Base-by-base conservation (phyloP, 2,888 invertebrate species). In the Xanthorhoe spadicearia region DNA sequence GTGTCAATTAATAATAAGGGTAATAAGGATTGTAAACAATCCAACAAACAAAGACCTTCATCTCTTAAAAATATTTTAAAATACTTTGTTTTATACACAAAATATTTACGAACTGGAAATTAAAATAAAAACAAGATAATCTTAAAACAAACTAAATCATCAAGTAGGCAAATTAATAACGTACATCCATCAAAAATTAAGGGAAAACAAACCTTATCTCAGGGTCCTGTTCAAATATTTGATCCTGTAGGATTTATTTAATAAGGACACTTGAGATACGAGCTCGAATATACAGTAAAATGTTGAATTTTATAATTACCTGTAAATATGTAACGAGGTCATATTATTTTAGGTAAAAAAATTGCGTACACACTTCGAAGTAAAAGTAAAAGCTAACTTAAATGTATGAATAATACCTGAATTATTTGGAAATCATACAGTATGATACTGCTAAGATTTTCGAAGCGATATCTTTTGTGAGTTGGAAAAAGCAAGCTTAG, bases 161-260 rank as follows among this genome's bases (percentile, higher is more conserved):
- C 64, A 65, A 61, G 57, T 61, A 64, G 23, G 57, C 17, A 59
- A 64, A 67, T 68, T 67, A 61, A 67, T 61, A 49, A 57, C 51
- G 61, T 46, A 55, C 53, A 66, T 59, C 55, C 66, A 66, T 66
- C 62, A 63, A 68, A 61, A 68, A 61, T 68, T 68, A 64, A 49
- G 60, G 49, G 8, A 52, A 65, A 56, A 68, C 63, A 62, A 70
- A 69, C 64, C 51, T 58, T 52, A 60, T 54, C 17, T 60, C 58
- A 43, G 56, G 67, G 72, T 78, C 80, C 79, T 81, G 67, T 72
- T 62, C 74, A 78, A 85, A 86, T 79, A 82, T 82, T 81, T 77
- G 71, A 60, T 46, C 23, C 56, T 18, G 62, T 17, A 19, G 66
- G 74, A 82, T 83, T 77, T 74, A 80, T 83, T 80, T 78, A 82